Evolutionary conservation across 2,888 invertebrate genomes (phyloP).

Genomic region (Slavum lentiscoides): DNA sequence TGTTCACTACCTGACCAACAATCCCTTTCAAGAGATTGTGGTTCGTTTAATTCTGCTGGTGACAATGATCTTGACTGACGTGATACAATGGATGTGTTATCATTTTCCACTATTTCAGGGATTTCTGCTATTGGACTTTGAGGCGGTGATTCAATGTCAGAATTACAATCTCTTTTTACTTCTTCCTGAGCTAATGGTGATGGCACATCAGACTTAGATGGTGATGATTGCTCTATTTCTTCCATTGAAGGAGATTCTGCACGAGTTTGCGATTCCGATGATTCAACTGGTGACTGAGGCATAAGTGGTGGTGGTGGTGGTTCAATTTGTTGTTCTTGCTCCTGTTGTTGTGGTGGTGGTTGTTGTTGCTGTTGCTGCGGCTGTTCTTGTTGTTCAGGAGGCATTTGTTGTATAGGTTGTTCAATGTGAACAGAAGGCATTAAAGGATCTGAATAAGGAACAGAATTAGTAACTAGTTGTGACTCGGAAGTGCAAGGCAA

Average conservation of each 20-base stretch:
- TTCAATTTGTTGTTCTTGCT: constrained; percentile 26
- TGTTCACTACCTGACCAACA: constrained; percentile 51
- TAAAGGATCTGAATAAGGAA: constrained; percentile 44
- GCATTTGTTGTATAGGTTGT: constrained; percentile 53
- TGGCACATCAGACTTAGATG: constrained; percentile 17
- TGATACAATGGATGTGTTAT: constrained; percentile 45
- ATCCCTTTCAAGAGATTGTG: constrained; percentile 46
- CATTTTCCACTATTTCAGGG: constrained; percentile 21
- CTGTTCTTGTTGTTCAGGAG: constrained; percentile 55
- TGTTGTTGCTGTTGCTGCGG: constrained; percentile 61
- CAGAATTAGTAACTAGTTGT: constrained; percentile 43
- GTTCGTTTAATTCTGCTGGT: constrained; percentile 53
- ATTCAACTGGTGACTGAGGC: constrained; percentile 37
- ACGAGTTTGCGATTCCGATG: constrained; percentile 27
- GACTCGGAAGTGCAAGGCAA: constrained; percentile 40
- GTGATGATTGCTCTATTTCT: constrained; percentile 25
- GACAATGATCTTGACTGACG: constrained; percentile 54
- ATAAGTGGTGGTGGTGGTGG: constrained; percentile 6
- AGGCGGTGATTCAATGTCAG: constrained; percentile 12
- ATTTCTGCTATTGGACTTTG: constrained; percentile 24
- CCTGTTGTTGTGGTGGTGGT: constrained; percentile 13
- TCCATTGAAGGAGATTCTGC: constrained; percentile 39
- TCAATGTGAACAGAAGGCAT: constrained; percentile 46
- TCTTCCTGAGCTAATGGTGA: constrained; percentile 24
- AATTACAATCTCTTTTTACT: constrained; percentile 22